Evolutionary conservation across 2,797 vertebrate species (phyloP), one percentile per base, ranked within the genome.

Genomic region (Clarias laeviceps): DNA sequence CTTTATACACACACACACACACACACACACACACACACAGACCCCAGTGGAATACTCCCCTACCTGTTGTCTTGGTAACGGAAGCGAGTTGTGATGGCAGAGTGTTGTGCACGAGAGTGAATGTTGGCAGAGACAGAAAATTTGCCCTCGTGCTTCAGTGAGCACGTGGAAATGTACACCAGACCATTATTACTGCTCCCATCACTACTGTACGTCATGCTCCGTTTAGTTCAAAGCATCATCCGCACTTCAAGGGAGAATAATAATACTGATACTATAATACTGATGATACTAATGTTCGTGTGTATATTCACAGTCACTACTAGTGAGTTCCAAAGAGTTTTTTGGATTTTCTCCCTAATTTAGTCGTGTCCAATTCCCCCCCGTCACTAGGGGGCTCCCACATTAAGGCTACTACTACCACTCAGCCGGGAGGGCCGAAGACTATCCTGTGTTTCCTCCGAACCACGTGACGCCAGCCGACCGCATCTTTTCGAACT

Each of bases 11-110:
- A 84, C 90, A 89, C 82, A 88, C n/a, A n/a, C n/a, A 88, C 86
- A 82, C 89, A 89, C 83, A 89, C 83, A 89, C 85, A 24, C 54
- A 61, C 5, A 65, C 15, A 20, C 20, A 7, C 50, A 64, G 87
- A 90, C 93, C 93, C 94, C 91, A 72, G 56, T 89, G 92, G 91
- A 92, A 91, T 92, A 92, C 94, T 95, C 91, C 92, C 93, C 92
- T 94, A 94, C 93, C 92, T 94, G 95, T 96, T 95, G 95, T 95
- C 95, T 91, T 93, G 95, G 94, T 91, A 96, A 96, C 95, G 90
- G 93, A 92, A 92, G 93, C 90, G 91, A 92, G 93, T 94, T 83
- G 93, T 92, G 92, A 92, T 94, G 94, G 92, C 91, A 91, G 93
- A 91, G 94, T 93, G 93, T 95, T 87, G 92, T 93, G 90, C 92